Evolutionary conservation across 2,888 invertebrate species (phyloP), one percentile per base, ranked within the genome.

Genomic region (Diabrotica balteata): DNA sequence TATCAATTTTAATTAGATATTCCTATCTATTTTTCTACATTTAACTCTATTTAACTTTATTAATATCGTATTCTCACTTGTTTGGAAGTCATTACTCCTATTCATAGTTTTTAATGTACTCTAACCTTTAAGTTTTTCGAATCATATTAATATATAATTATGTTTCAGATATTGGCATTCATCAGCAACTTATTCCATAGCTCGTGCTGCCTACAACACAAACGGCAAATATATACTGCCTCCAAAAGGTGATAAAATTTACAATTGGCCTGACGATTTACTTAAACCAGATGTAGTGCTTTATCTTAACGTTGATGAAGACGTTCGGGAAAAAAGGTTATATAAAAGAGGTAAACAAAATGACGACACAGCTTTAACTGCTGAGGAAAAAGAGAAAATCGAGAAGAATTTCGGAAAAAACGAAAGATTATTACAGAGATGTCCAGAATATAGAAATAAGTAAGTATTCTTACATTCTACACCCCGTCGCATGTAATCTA

Each of bases 201-300:
- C 85, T 1, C 82, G 84, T 75, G 73, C 75, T 45, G 75, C 43
- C 32, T 82, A 11, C 72, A 79, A 42, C 74, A 80, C 63, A 63
- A 74, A 78, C 32, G 69, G 72, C 4, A 67, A 73, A 46, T 71
- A 76, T 59, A 61, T 53, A n/a, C 71, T 85, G 59, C 83, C 83
- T 10, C 65, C 75, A 42, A 68, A 73, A 69, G 79, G 75, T 9
- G 79, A 81, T 71, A 59, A 73, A 47, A 74, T 83, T 46, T 85
- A 83, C 69, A 67, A 77, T 4, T 86, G 86, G 86, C 86, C 86
- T 0, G 59, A 65, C 1, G 86, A 86, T 78, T 77, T 86, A 49
- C 71, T 84, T 10, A 80, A 82, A 75, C 86, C 86, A 0, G 82
- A 85, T 74, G 73, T 81, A 17, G 82, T 85, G 7, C 69, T 85